Base-by-base conservation (phyloP, 2,113 vertebrate species). In the Aythya baeri region DNA sequence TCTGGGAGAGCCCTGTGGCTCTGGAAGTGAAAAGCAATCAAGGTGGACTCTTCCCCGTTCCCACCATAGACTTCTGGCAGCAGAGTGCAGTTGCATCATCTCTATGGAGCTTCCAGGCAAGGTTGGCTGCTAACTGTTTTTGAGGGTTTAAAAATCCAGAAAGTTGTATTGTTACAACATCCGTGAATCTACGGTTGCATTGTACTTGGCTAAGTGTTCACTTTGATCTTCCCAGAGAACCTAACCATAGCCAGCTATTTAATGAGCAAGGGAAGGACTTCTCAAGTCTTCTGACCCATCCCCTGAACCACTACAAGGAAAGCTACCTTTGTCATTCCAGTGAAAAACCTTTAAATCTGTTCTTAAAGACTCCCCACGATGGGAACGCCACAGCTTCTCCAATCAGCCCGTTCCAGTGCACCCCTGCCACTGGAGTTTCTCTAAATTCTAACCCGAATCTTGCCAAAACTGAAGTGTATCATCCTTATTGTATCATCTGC, bases 201-300 rank as follows among this genome's bases (percentile, higher is more conserved):
- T 88, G 89, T 59, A 68, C 80, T 93, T 61, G 93, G 57, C 83
- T 74, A 71, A 88, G 57, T 17, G 54, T 25, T 95, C 1, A 1
- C 90, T 96, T 95, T 94, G 90, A 97, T 95, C 73, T 94, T 38
- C 83, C 73, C 32, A 32, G 49, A 86, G 73, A 86, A 70, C 65
- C 38, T 83, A 63, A 91, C 86, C 90, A 49, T 52, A 61, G 34
- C 26, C 36, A 44, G 65, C 55, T 72, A 12, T 36, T 89, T 94
- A 95, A 91, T 88, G 89, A 93, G 34, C 61, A 78, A 50, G 54
- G 61, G 34, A 81, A 86, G 49, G 76, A 36, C 32, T 72, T 77
- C 52, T 81, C 4, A 25, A 2, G 15, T 46, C 70, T 93, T 85
- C 84, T 83, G 82, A 50, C 67, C 5, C 1, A 92, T 72, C 62